Base-by-base conservation (phyloP, 2,888 invertebrate species). In the Drepanosiphum platanoidis region DNA sequence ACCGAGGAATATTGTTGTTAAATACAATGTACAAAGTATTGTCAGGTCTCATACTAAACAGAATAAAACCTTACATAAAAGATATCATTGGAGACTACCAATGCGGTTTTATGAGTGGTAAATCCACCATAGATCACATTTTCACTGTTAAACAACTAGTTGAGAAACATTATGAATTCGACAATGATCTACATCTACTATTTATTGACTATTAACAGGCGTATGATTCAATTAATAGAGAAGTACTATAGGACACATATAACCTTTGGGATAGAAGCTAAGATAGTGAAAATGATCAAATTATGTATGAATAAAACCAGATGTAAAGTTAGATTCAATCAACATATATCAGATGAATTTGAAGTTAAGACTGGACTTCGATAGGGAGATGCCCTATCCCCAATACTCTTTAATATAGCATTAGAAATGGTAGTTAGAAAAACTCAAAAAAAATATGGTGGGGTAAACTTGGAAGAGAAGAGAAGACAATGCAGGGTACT, bases 301-400 rank as follows among this genome's bases (percentile, higher is more conserved):
- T 30, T 61, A 36, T 77, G 61, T 36, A 61, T 34, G 15, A 11
- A 77, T 77, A 77, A 61, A 34, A 61, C 58, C 0, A 61, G 61
- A 61, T 61, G 36, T 77, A 77, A 77, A 77, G 13, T 77, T 36
- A 61, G 61, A 36, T 77, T 77, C 36, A 61, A 61, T 34, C 36
- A 61, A 36, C 18, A 71, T n/a, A 39, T n/a, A 71, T 13, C 39
- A 2, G 39, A 71, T n/a, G 39, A 70, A 42, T 68, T 39, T 39
- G 7, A 5, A 9, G 74, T 74, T 1, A 74, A 46, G 22, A 74
- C 18, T 46, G 32, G 46, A 46, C 46, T 52, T 30, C 18, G 32
- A 46, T 18, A 74, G 32, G 32, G 52, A 46, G 30, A 74, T 30
- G 30, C 74, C 11, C 13, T 74, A 30, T 74, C 18, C 5, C 46